phyloP scores from a whole-genome alignment of 1,140 invertebrate species.

The Semibalanus balanoides region DNA sequence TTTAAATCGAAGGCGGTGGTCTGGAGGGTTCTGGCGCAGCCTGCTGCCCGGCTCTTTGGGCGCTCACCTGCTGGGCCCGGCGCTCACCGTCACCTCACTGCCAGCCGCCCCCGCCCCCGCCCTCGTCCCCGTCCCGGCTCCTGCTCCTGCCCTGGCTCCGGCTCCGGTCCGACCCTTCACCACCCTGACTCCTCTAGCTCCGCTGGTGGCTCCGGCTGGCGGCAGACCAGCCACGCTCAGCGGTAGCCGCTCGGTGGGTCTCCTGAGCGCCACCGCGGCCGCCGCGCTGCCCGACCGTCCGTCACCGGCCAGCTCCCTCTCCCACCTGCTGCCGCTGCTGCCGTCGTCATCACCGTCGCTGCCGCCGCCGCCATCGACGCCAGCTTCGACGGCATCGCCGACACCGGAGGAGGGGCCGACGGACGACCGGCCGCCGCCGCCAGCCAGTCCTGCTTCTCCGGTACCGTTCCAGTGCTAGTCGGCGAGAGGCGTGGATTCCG shows the following conservation, averaged over 20 bases:
- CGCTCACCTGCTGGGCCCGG: neutral
- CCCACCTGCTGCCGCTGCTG: neutral
- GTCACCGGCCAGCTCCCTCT: neutral
- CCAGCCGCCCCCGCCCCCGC: neutral
- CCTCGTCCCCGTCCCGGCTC: neutral
- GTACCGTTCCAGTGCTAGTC: neutral
- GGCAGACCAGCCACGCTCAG: neutral
- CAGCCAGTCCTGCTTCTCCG: neutral
- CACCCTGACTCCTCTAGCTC: neutral
- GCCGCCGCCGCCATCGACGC: too few species aligned
- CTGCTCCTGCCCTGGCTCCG: neutral
- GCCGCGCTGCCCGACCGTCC: neutral
- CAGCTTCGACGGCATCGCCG: too few species aligned
- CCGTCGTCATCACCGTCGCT: too few species aligned
- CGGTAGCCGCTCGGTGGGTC: neutral
- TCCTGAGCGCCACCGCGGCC: neutral
- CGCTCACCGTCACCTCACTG: neutral
- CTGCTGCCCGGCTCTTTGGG: neutral
- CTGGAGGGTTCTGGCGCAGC: neutral
- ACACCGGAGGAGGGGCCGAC: too few species aligned
- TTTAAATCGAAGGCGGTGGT: neutral
- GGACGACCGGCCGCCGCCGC: too few species aligned
- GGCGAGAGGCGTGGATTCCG: neutral
- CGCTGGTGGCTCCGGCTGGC: neutral
- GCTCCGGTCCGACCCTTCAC: neutral